Evolutionary conservation across 1,140 invertebrate species (phyloP).

Genomic region (Scylla paramamosain): DNA sequence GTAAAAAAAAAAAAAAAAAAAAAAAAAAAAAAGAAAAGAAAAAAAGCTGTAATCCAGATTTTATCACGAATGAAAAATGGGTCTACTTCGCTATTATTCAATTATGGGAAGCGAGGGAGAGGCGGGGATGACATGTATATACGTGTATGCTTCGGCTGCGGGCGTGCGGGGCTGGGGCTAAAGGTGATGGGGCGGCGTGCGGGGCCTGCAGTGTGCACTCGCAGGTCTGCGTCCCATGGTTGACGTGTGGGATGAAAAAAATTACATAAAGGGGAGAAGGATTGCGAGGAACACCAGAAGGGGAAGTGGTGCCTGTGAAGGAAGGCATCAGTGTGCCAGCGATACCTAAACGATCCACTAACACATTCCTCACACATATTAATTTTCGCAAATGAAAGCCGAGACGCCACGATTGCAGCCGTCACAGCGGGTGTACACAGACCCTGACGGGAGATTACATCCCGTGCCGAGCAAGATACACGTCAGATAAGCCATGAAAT

Average conservation of each 20-base stretch:
- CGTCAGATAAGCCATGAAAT: background rate
- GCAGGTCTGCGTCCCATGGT: too few species aligned
- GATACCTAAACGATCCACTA: background rate
- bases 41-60: slow-evolving; percentile 36
- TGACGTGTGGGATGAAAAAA: background rate
- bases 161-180: background rate
- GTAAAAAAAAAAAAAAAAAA: background rate
- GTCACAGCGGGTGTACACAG: background rate
- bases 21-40: background rate
- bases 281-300: background rate
- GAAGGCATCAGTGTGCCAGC: background rate
- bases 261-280: background rate
- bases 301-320: background rate
- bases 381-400: slow-evolving; percentile 30
- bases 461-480: background rate
- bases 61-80: slow-evolving; percentile 50
- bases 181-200: background rate
- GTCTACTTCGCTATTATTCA: background rate
- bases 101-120: background rate
- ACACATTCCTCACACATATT: slow-evolving; percentile 36
- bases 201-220: too few species aligned
- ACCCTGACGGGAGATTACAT: slow-evolving; percentile 17
- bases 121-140: background rate
- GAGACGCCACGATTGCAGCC: background rate
- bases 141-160: background rate